Conservation (phyloP, 2,113 vertebrate species). For the Centropus unirufus region DNA sequence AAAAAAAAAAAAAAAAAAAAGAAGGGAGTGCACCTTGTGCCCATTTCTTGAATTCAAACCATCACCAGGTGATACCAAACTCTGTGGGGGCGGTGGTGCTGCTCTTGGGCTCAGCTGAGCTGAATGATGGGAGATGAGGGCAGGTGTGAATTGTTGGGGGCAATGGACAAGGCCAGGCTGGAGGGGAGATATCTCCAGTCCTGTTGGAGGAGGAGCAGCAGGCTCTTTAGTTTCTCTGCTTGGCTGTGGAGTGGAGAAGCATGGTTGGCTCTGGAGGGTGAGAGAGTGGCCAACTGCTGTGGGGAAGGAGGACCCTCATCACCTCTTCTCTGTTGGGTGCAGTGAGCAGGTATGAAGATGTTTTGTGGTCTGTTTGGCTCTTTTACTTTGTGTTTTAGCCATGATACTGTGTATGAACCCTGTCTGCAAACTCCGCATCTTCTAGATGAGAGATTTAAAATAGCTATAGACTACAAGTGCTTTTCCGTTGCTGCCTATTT, state of each 20-base stretch:
- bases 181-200: neutral
- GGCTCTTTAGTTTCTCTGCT: rapidly evolving
- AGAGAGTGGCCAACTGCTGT: neutral
- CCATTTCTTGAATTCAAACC: neutral
- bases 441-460: neutral
- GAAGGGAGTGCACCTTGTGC: neutral
- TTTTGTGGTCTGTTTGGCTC: neutral
- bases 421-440: neutral
- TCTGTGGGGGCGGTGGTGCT: neutral
- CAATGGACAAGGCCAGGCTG: neutral
- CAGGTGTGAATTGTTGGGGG: neutral
- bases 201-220: rapidly evolving
- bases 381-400: neutral
- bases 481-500: neutral
- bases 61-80: rapidly evolving
- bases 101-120: neutral
- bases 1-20: neutral
- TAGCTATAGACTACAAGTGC: neutral
- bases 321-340: too few relatives aligned
- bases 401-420: neutral
- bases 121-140: neutral
- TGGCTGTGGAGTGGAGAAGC: neutral
- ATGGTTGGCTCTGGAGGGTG: rapidly evolving
- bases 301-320: rapidly evolving
- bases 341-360: neutral